A percentile compares a stretch with the other conserved stretches of the same genome.
Conservation (phyloP, 2,113 vertebrate genomes). For the Psephotus haematonotus region DNA sequence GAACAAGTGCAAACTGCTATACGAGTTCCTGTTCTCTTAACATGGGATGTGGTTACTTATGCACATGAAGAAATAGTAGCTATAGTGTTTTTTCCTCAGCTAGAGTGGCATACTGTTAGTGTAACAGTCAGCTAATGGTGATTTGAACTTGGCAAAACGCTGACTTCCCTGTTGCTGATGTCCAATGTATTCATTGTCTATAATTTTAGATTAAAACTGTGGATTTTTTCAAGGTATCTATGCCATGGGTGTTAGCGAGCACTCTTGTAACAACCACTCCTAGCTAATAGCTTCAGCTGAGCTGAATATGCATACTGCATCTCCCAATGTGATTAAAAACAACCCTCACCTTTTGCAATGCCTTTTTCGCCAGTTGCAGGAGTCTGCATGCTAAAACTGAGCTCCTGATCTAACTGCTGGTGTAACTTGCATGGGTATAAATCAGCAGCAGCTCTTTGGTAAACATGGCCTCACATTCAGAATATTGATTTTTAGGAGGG, state of each 20-base stretch:
- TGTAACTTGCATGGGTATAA: background rate
- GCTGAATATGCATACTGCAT: background rate
- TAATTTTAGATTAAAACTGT: background rate
- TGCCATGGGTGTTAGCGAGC: background rate
- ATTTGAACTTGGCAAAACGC: background rate
- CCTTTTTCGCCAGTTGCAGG: background rate
- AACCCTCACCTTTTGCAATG: background rate
- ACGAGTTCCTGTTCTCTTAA: background rate
- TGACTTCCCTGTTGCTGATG: background rate
- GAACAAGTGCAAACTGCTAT: background rate
- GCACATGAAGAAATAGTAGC: background rate
- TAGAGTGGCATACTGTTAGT: background rate
- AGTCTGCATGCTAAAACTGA: background rate
- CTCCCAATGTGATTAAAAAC: background rate
- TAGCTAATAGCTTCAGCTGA: background rate
- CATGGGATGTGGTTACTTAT: background rate
- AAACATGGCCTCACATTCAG: background rate
- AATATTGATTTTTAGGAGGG: background rate
- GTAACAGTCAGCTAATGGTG: background rate
- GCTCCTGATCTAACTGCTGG: background rate
- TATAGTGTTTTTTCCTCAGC: background rate
- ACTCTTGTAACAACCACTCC: background rate
- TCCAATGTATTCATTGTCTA: background rate
- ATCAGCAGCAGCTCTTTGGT: background rate
- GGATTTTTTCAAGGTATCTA: background rate